A percentile compares a stretch with the other conserved stretches of the same genome.
Conservation (phyloP, 2,888 invertebrate species). For the Arrhopalites spinosus region DNA sequence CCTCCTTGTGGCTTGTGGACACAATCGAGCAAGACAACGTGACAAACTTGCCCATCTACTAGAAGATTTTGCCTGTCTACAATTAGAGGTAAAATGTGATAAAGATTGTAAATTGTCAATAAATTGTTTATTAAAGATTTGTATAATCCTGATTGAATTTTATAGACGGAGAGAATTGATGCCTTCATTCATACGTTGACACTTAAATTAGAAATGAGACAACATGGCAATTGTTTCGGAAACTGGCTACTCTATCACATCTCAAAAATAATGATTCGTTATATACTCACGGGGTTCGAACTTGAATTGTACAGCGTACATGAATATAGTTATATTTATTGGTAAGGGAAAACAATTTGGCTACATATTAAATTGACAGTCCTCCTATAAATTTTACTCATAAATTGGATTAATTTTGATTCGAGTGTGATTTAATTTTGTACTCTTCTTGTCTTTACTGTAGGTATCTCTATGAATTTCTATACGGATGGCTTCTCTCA, state of each 20-base stretch:
- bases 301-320: conserved; percentile 73
- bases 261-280: conserved; percentile 88
- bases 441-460: too few species aligned
- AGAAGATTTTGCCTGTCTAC: conserved; percentile 87
- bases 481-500: conserved; percentile 92
- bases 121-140: background rate
- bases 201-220: conserved; percentile 71
- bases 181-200: conserved; percentile 75
- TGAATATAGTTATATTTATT: conserved; percentile 75
- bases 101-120: too few species aligned
- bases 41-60: conserved; percentile 88
- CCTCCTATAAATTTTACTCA: too few species aligned
- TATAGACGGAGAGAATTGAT: conserved; percentile 87
- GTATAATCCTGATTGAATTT: conserved; percentile 37
- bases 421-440: too few species aligned
- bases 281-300: conserved; percentile 67
- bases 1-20: conserved; percentile 86
- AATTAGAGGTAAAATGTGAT: conserved; percentile 77
- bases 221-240: conserved; percentile 82
- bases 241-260: conserved; percentile 97
- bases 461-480: conserved; percentile 91
- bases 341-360: too few species aligned
- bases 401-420: too few species aligned
- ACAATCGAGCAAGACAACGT: conserved; percentile 92
- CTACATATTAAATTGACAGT: too few species aligned